phyloP scores from a whole-genome alignment of 2,888 invertebrate species.

The Macrophya annulata region DNA sequence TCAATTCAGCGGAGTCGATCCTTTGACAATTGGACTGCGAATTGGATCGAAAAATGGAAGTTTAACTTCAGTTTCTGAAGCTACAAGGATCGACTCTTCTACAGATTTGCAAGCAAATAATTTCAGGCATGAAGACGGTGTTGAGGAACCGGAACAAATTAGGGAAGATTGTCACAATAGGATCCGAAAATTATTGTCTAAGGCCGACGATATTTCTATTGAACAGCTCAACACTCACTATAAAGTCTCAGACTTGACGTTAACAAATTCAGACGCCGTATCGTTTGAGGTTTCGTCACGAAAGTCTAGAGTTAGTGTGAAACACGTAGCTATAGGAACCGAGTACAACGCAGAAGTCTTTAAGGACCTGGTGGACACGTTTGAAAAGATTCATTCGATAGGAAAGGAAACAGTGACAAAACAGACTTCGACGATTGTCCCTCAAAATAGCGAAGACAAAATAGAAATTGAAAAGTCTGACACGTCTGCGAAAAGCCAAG shows the following conservation, averaged over 20 bases:
- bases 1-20: constrained; percentile 1
- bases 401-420: background rate
- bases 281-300: background rate
- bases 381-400: background rate
- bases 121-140: background rate
- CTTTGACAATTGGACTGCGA: background rate
- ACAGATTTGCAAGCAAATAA: background rate
- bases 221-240: constrained; percentile 7
- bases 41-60: constrained; percentile 26
- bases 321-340: constrained; percentile 24
- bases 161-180: background rate
- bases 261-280: background rate
- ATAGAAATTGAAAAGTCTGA: background rate
- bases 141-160: background rate
- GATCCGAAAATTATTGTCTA: background rate
- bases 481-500: background rate
- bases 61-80: constrained; percentile 18
- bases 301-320: constrained; percentile 19
- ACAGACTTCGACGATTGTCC: background rate
- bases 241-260: background rate
- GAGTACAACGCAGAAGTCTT: constrained; percentile 31
- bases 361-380: constrained; percentile 31
- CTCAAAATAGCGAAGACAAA: background rate
- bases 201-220: background rate
- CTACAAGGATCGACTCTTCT: background rate